Evolutionary conservation across 2,888 invertebrate species (phyloP).

Genomic region (Stenichneumon culpator): DNA sequence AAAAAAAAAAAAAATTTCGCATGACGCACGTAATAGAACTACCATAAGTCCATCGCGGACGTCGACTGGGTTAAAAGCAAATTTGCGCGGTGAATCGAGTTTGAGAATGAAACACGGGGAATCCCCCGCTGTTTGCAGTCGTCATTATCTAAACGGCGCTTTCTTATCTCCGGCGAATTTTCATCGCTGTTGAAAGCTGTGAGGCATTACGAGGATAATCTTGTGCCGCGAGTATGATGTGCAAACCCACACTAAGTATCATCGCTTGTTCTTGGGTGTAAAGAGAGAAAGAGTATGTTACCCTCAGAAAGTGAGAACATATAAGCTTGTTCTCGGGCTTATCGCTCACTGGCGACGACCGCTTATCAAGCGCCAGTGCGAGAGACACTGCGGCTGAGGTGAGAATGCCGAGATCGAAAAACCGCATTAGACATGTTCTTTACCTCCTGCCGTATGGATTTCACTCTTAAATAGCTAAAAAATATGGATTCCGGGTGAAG

Average conservation of each 20-base stretch:
- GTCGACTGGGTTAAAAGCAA: not conserved
- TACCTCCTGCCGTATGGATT: not conserved
- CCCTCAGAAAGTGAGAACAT: slow-evolving; percentile 68
- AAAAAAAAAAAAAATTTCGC: too few relatives aligned
- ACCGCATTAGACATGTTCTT: not conserved
- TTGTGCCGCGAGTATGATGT: slow-evolving; percentile 40
- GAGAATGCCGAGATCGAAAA: slow-evolving; percentile 63
- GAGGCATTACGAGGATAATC: slow-evolving; percentile 56
- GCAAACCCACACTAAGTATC: slow-evolving; percentile 37
- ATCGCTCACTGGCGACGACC: slow-evolving; percentile 74
- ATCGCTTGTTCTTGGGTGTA: slow-evolving; percentile 19
- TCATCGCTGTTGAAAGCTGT: slow-evolving; percentile 32
- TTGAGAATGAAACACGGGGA: slow-evolving; percentile 3
- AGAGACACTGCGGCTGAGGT: slow-evolving; percentile 74
- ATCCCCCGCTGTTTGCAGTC: slow-evolving; percentile 5
- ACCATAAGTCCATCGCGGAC: too few relatives aligned
- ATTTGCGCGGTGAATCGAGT: not conserved
- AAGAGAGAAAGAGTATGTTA: slow-evolving; percentile 75
- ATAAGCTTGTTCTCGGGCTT: slow-evolving; percentile 66
- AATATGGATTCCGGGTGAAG: not conserved
- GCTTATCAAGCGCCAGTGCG: slow-evolving; percentile 80
- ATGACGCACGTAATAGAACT: too few relatives aligned
- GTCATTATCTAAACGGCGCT: slow-evolving; percentile 40
- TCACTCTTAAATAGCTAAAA: not conserved
- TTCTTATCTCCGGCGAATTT: slow-evolving; percentile 43